Evolutionary conservation across 1,140 invertebrate genomes (phyloP).

Genomic region (Carposina sasakii): DNA sequence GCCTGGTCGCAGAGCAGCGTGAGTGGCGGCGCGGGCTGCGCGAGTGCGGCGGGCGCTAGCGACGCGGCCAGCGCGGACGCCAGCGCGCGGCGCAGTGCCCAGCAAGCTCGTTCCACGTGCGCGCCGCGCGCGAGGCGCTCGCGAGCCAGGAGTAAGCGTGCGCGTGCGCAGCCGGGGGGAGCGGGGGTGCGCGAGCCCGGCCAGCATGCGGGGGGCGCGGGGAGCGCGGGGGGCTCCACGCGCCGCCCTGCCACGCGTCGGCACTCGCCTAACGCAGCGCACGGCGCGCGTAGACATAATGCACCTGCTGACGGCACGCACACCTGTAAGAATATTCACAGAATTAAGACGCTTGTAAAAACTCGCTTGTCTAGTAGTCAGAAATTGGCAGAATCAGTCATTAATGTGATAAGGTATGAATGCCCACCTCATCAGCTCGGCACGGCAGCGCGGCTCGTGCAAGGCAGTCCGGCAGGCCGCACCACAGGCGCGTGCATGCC

Average conservation of each 20-base stretch:
- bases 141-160: conserved; percentile 83
- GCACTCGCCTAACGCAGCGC: conserved; percentile 87
- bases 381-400: too few relatives aligned
- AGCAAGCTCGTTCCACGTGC: conserved; percentile 86
- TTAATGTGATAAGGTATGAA: too few relatives aligned
- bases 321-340: conserved; percentile 65
- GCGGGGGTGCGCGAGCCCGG: conserved; percentile 79
- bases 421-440: conserved; percentile 74
- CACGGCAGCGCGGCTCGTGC: conserved; percentile 71
- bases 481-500: conserved; percentile 89
- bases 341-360: background rate
- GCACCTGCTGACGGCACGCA: conserved; percentile 84
- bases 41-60: conserved; percentile 52
- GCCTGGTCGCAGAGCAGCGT: conserved; percentile 89
- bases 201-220: conserved; percentile 84
- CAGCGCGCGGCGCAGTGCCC: conserved; percentile 79
- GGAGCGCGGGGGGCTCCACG: conserved; percentile 82
- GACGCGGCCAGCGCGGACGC: conserved; percentile 73
- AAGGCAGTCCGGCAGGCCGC: conserved; percentile 86
- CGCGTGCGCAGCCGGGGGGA: conserved; percentile 83
- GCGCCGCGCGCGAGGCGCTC: conserved; percentile 79
- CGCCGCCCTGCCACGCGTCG: conserved; percentile 81
- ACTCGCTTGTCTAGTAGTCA: background rate
- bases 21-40: conserved; percentile 72
- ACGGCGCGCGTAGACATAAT: conserved; percentile 84